Base-by-base conservation (phyloP, 2,113 vertebrate genomes). In the Dromiciops gliroides region DNA sequence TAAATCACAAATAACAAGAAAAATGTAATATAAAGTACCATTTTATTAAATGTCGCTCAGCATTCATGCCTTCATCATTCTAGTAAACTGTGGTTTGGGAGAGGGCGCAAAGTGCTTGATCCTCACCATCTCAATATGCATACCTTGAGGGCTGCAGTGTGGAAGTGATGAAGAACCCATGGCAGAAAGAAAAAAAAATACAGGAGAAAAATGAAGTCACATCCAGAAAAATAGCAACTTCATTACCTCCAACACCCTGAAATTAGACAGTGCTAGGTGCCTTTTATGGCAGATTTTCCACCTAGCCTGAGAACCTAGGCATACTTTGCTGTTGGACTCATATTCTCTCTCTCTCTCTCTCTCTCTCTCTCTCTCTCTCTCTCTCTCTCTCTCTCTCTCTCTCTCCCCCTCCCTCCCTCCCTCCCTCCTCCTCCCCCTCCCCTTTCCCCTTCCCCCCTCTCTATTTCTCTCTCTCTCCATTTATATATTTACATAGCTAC, bases 21-120 rank as follows among this genome's bases (percentile, higher is more conserved):
- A 96, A 98, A 96, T 91, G 60, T 90, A 95, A 75, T 94, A 97
- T 95, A 93, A 97, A 98, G 91, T 90, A 91, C 60, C 50, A 60
- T 97, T 98, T 97, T 96, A 97, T 91, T 96, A 96, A 94, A 97
- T 96, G 89, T 96, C 93, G 96, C 50, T 96, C 48, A 91, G 26
- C 47, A 97, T 98, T 98, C 95, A 96, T 91, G 91, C 97, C 95
- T 98, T 98, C 95, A 97, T 96, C 89, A 95, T 96, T 97, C 91
- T 96, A 92, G 47, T 94, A 94, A 98, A 89, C 6, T n/a, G 0
- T 28, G 60, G 51, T 92, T 95, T 95, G 90, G 94, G 89, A 96
- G 96, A 96, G 91, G 19, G 0, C 75, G 51, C 31, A 50, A 95
- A 95, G 92, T 94, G 23, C 44, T 92, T 90, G 48, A 92, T 25